A percentile compares a stretch with the other conserved stretches of the same genome.
Evolutionary conservation across 2,113 vertebrate species (phyloP).

Genomic region (Azemiops feae): DNA sequence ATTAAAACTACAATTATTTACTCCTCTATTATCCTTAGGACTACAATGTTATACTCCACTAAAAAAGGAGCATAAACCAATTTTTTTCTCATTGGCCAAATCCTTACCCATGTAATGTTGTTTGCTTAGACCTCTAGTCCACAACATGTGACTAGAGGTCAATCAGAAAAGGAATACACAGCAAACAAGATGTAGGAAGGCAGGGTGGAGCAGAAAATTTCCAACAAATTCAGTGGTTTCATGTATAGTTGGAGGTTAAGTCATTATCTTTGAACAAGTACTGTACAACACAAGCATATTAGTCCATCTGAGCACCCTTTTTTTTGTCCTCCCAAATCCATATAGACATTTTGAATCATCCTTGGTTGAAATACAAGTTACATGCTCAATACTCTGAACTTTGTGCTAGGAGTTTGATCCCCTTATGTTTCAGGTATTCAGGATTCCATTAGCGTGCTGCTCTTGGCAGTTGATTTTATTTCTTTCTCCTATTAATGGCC

Average conservation of each 20-base stretch:
- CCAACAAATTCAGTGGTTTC: neutral
- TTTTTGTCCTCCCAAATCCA: fast-evolving
- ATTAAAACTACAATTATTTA: neutral
- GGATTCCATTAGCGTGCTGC: neutral
- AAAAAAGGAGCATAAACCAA: constrained; percentile 24
- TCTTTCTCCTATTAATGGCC: neutral
- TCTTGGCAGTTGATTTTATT: constrained; percentile 9
- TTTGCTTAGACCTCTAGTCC: neutral
- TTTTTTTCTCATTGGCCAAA: fast-evolving
- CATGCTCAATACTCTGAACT: neutral
- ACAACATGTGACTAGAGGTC: neutral
- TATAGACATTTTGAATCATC: neutral
- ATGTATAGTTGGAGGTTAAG: neutral
- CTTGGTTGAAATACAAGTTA: neutral
- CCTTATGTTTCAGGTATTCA: neutral
- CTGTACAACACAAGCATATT: neutral
- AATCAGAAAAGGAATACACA: neutral
- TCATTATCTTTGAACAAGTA: neutral
- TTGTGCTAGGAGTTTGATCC: neutral
- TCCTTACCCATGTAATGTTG: neutral
- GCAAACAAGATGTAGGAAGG: neutral
- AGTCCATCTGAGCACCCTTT: neutral
- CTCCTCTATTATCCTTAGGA: neutral
- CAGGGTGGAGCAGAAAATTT: neutral
- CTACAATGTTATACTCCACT: neutral